phyloP scores from a whole-genome alignment of 2,797 vertebrate genomes.

The Selene dorsalis region DNA sequence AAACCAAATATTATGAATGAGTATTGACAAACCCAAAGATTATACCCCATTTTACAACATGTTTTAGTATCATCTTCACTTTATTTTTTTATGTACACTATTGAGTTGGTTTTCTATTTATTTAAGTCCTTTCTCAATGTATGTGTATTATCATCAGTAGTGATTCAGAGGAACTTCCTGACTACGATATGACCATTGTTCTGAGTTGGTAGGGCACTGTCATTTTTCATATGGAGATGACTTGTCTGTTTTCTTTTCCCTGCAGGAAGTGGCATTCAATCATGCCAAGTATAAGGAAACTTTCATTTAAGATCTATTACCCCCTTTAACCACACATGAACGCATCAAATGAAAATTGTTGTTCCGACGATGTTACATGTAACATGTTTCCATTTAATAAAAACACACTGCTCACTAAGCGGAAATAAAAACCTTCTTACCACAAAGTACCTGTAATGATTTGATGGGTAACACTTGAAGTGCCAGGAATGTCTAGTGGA shows the following conservation, averaged over 20 bases:
- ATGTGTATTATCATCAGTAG: neutral
- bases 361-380: neutral
- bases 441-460: slow-evolving; percentile 63
- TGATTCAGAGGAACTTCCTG: slow-evolving; percentile 7
- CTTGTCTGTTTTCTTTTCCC: slow-evolving; percentile 4
- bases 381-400: slow-evolving; percentile 26
- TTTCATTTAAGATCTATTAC: slow-evolving; percentile 26
- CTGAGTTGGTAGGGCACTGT: neutral
- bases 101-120: neutral
- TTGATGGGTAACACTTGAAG: slow-evolving; percentile 69
- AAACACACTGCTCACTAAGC: slow-evolving; percentile 28
- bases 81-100: neutral
- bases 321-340: slow-evolving; percentile 14
- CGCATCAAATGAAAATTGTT: neutral
- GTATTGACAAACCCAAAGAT: neutral
- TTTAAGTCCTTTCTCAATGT: neutral
- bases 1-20: neutral
- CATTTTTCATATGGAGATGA: neutral
- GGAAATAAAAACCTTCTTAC: slow-evolving; percentile 47
- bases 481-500: slow-evolving; percentile 61
- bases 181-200: neutral
- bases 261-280: slow-evolving; percentile 36
- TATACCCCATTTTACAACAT: neutral
- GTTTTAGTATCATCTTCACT: neutral
- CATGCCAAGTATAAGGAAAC: slow-evolving; percentile 20